Base-by-base conservation (phyloP, 92 coral and sea anemone genomes). In the Bergia sp. region DNA sequence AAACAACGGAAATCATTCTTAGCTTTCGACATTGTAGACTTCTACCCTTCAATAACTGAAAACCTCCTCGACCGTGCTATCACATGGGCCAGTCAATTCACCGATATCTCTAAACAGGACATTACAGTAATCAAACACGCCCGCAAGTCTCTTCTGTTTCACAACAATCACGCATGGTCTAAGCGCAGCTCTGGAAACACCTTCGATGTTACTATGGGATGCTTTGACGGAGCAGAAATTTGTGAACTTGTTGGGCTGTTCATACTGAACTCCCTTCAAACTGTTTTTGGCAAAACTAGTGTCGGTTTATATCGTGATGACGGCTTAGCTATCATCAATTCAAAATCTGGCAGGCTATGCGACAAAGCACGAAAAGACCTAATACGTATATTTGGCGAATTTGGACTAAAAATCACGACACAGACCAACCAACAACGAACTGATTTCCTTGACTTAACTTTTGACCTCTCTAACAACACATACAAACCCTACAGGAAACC, bases 141-240 rank as follows among this genome's bases (percentile, higher is more conserved):
- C 23, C 72, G 90, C 50, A 88, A 88, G 37, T 88, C 90, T 5
- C 71, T 86, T 3, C 79, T 88, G 37, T 88, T 88, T n/a, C 38
- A 88, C 79, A 64, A 79, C 64, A 58, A 67, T 3, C 73, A 65
- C n/a, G 36, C 90, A 4, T 88, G 90, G 90, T 18, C 82, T 16
- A 86, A 86, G 80, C 61, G 81, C 21, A 73, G 23, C 79, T 47
- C 57, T 20, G 71, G 44, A 40, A 66, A 9, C 37, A n/a, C 58
- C 37, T 88, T 79, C 20, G 90, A 88, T 40, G 90, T 88, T 21
- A 79, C 90, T 21, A 88, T 88, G 90, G 90, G 90, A 2, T 79
- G 86, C 86, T 79, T 61, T 20, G 90, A 80, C 76, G 90, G 90
- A 77, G 90, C 90, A 11, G 86, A 88, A 64, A 44, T 88, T 0